Evolutionary conservation across 2,888 invertebrate species (phyloP).

Genomic region (Sipha maydis): DNA sequence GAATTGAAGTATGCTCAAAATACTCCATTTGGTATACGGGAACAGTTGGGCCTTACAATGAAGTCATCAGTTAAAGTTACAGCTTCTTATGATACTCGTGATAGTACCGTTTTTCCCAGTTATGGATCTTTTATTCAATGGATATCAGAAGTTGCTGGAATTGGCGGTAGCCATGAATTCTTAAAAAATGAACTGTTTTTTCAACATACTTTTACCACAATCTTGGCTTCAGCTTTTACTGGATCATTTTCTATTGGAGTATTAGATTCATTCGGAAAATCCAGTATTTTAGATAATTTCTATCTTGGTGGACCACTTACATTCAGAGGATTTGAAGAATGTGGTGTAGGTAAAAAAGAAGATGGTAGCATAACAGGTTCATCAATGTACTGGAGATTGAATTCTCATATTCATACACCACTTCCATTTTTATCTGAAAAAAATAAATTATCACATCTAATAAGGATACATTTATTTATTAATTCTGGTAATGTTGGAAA

Average conservation of each 20-base stretch:
- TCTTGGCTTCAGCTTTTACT: constrained; percentile 73
- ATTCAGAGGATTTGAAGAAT: constrained; percentile 85
- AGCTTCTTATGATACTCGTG: constrained; percentile 81
- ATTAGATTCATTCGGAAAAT: constrained; percentile 72
- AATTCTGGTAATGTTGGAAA: constrained; percentile 85
- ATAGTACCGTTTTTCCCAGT: constrained; percentile 83
- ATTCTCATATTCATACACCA: constrained; percentile 88
- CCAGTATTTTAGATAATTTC: constrained; percentile 78
- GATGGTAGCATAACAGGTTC: constrained; percentile 82
- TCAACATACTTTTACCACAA: constrained; percentile 77
- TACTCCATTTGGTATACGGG: constrained; percentile 85
- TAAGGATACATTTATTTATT: constrained; percentile 88
- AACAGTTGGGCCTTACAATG: constrained; percentile 88
- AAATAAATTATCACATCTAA: constrained; percentile 83
- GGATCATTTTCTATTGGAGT: constrained; percentile 77
- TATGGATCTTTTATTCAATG: constrained; percentile 78
- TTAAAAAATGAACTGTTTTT: constrained; percentile 82
- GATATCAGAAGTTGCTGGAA: constrained; percentile 84
- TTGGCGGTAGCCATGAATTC: constrained; percentile 93
- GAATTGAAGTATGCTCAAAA: constrained; percentile 78
- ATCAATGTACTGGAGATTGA: constrained; percentile 86
- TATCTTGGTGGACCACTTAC: constrained; percentile 91
- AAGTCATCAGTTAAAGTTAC: constrained; percentile 89
- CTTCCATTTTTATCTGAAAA: constrained; percentile 86
- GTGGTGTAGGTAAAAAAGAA: constrained; percentile 86